Percentiles rank a stretch among this genome's conserved stretches.
These are phyloP conservation scores for Maccullochella peelii DNA, from an alignment of 2,113 vertebrate species.

Conservation along the genomic window DNA sequence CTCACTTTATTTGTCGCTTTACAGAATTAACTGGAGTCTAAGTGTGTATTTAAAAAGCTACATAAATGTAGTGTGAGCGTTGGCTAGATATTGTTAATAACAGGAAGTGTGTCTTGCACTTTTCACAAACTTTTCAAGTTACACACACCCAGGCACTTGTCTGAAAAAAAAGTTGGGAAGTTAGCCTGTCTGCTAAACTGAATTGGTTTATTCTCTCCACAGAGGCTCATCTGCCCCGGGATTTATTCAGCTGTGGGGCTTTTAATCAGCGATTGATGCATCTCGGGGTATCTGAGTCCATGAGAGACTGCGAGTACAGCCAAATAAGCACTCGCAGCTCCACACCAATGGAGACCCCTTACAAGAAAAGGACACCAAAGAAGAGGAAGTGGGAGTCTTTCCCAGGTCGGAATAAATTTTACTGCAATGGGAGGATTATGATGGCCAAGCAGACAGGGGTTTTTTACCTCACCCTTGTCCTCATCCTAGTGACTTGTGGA, in stretches of 20 bases:
- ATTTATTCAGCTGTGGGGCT: constrained; percentile 57
- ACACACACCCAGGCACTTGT: background rate
- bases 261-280: constrained; percentile 85
- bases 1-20: background rate
- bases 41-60: background rate
- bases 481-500: constrained; percentile 97
- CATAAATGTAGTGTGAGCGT: background rate
- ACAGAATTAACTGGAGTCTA: background rate
- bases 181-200: constrained; percentile 14
- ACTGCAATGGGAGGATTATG: constrained; percentile 98
- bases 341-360: constrained; percentile 97
- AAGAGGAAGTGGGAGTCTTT: constrained; percentile 96
- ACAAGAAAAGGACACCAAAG: constrained; percentile 90
- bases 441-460: constrained; percentile 99
- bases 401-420: constrained; percentile 97
- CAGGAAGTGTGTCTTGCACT: constrained; percentile 47
- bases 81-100: constrained; percentile 2
- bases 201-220: constrained; percentile 42
- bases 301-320: constrained; percentile 98
- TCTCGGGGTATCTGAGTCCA: constrained; percentile 94
- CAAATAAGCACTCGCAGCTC: constrained; percentile 97
- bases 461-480: constrained; percentile 96
- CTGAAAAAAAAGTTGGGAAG: constrained; percentile 7
- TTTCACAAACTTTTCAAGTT: constrained; percentile 42
- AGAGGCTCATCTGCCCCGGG: constrained; percentile 65